Evolutionary conservation across 2,113 vertebrate genomes (phyloP), one percentile per base, ranked within the genome.

Genomic region (Microcebus murinus): DNA sequence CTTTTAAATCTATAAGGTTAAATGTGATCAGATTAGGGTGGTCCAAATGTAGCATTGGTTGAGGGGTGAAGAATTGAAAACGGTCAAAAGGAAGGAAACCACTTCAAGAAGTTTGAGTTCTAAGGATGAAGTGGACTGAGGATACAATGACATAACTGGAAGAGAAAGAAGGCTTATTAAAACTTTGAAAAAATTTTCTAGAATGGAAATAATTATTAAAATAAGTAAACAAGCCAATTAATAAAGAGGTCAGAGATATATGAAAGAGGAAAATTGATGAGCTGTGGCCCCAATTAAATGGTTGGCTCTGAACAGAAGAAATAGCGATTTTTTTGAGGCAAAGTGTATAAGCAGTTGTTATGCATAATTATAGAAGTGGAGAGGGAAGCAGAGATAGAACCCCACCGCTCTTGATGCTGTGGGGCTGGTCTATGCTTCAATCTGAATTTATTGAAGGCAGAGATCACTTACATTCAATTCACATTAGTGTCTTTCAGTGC

Each of bases 191-290:
- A 45, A 1, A 15, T 74, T 81, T 55, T 21, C 17, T 76, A 5
- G 39, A 31, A 59, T 70, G n/a, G 6, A 93, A 67, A 83, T 94
- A 88, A 67, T 57, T 68, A 39, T 11, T 89, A 89, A 55, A 80
- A 50, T 23, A 63, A 87, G 14, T 25, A 65, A 91, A 93, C 20
- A 6, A 70, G 6, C 3, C 20, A 87, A 7, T 63, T 74, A 42
- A 76, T 55, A 31, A 52, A 83, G 39, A 63, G 2, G 9, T 3
- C 15, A 9, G 74, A 71, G 8, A 23, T 12, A 65, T 0, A 80
- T 5, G 3, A 39, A 73, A 80, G 29, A 25, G 15, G 21, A 70
- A 87, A 94, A 57, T 18, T 13, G 8, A 80, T 67, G 18, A 29
- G 10, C 4, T 13, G 25, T 39, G 18, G 14, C 14, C 1, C 29